These are phyloP conservation scores for Caranx ignobilis DNA, from an alignment of 2,113 vertebrate genomes.

Conservation along the genomic window DNA sequence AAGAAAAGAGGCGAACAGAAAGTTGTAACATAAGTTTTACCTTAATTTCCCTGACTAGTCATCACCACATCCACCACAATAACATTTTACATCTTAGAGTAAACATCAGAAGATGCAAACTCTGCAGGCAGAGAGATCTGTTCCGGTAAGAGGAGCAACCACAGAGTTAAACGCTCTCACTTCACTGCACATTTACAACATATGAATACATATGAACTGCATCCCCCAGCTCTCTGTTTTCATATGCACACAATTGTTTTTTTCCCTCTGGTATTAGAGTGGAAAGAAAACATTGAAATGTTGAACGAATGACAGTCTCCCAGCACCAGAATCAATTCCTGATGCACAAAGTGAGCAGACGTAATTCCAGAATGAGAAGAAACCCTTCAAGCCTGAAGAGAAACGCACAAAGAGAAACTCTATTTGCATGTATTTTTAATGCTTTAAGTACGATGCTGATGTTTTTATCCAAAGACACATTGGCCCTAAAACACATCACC, in stretches of 20 bases:
- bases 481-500: not conserved
- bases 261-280: not conserved
- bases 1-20: too few relatives aligned
- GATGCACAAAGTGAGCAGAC: conserved; percentile 29
- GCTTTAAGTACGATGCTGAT: not conserved
- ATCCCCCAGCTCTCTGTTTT: not conserved
- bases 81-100: not conserved
- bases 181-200: conserved; percentile 14
- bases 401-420: not conserved
- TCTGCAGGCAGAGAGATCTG: not conserved
- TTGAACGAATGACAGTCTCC: conserved; percentile 4
- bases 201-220: conserved; percentile 44
- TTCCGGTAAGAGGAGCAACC: not conserved
- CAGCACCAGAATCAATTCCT: not conserved
- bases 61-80: too few relatives aligned
- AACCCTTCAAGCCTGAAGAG: conserved; percentile 11
- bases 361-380: conserved; percentile 11
- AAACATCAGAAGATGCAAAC: not conserved
- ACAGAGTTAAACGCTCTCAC: conserved; percentile 5
- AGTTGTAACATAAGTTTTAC: too few relatives aligned
- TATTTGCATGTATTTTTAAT: conserved; percentile 11
- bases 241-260: not conserved
- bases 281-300: conserved; percentile 12
- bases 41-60: too few relatives aligned
- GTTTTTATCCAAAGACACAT: not conserved